phyloP scores from a whole-genome alignment of 2,888 invertebrate genomes.

The Cremastobaeus sp. region DNA sequence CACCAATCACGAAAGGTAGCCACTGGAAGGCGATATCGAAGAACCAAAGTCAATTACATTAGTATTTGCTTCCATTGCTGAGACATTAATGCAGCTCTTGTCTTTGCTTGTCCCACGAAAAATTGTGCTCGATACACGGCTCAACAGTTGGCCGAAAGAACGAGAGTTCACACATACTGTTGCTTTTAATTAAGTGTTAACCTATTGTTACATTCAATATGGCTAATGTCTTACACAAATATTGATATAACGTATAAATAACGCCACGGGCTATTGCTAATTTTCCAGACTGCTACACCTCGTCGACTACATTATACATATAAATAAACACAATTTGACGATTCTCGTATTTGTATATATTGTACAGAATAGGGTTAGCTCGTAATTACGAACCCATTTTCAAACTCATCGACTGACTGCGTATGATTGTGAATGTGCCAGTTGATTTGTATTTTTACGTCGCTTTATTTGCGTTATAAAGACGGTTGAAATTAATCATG shows the following conservation, averaged over 20 bases:
- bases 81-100: too few relatives aligned
- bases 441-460: too few relatives aligned
- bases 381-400: constrained; percentile 38
- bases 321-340: constrained; percentile 9
- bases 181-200: too few relatives aligned
- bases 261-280: neutral
- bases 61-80: neutral
- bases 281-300: constrained; percentile 21
- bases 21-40: neutral
- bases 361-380: constrained; percentile 50
- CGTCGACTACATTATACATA: constrained; percentile 15
- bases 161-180: too few relatives aligned
- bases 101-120: too few relatives aligned
- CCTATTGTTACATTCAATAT: too few relatives aligned
- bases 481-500: too few relatives aligned
- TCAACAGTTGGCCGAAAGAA: too few relatives aligned
- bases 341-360: constrained; percentile 48
- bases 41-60: constrained; percentile 3
- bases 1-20: too few relatives aligned
- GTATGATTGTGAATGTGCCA: constrained; percentile 44
- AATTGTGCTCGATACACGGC: too few relatives aligned
- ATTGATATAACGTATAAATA: neutral
- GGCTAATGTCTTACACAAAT: neutral
- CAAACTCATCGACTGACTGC: constrained; percentile 47
- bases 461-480: too few relatives aligned